These are phyloP conservation scores for Oreochromis mossambicus DNA, from an alignment of 2,797 vertebrate species.

Conservation along the genomic window DNA sequence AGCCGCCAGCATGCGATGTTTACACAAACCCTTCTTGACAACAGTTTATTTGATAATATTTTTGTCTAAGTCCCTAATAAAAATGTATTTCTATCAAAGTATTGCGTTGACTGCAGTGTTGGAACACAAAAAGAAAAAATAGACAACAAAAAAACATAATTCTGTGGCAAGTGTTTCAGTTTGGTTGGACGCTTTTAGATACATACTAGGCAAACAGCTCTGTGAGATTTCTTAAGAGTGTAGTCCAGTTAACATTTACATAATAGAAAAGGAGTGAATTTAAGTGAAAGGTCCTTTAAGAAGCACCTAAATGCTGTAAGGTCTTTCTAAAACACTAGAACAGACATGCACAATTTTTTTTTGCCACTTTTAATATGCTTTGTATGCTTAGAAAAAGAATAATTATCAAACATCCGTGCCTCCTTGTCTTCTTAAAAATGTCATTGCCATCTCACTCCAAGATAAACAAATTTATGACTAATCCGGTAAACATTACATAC, in stretches of 20 bases:
- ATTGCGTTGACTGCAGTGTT: conserved; percentile 20
- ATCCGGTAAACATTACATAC: not conserved
- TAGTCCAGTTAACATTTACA: not conserved
- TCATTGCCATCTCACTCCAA: not conserved
- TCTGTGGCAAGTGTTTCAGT: not conserved
- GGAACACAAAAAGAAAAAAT: not conserved
- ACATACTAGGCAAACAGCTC: not conserved
- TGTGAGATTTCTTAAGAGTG: not conserved
- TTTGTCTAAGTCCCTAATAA: conserved; percentile 14
- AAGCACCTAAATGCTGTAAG: not conserved
- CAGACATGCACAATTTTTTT: not conserved
- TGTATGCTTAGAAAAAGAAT: not conserved
- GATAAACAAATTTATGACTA: not conserved
- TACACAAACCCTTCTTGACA: conserved; percentile 56
- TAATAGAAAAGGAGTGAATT: not conserved
- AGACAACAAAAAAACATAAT: not conserved
- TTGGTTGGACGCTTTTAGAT: not conserved
- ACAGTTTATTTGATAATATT: conserved; percentile 31
- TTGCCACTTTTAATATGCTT: not conserved
- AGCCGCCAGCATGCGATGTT: conserved; percentile 57
- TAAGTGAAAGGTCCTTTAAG: not conserved
- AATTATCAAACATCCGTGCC: not conserved
- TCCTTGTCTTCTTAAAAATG: not conserved
- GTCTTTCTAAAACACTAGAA: not conserved
- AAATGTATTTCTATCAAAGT: conserved; percentile 30